Conservation (phyloP, 2,888 invertebrate species). For the Thera britannica region DNA sequence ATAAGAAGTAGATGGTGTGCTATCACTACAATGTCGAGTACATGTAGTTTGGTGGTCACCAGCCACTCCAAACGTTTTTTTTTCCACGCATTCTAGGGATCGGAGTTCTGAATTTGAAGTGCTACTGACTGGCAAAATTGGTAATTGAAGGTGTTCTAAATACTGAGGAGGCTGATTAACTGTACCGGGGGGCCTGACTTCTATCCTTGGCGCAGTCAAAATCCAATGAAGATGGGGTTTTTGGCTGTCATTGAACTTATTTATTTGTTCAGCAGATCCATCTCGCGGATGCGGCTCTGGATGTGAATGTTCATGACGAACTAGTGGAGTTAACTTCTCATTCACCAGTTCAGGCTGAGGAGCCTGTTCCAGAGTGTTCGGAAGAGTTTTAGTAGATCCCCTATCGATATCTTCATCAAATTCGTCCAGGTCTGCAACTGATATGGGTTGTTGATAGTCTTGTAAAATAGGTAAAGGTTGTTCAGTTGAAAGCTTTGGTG, state of each 20-base stretch:
- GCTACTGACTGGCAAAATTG: neutral
- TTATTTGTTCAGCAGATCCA: neutral
- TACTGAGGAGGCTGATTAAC: neutral
- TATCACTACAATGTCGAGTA: neutral
- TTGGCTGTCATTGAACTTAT: neutral
- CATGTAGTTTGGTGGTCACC: neutral
- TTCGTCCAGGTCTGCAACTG: neutral
- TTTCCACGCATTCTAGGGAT: neutral
- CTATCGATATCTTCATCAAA: neutral
- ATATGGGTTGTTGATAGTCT: neutral
- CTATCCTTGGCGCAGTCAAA: neutral
- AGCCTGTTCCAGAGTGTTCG: neutral
- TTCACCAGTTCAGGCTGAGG: neutral
- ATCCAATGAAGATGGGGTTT: neutral
- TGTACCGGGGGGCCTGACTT: neutral
- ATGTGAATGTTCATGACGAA: neutral
- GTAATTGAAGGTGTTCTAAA: neutral
- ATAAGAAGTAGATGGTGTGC: neutral
- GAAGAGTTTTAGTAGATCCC: neutral
- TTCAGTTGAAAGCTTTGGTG: neutral
- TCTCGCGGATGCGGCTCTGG: neutral
- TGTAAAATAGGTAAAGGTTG: neutral
- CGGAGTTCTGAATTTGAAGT: neutral
- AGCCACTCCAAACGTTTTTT: neutral
- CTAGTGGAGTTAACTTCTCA: neutral